Percentiles rank a stretch among this genome's conserved stretches.
phyloP scores from a whole-genome alignment of 2,113 vertebrate genomes.

The Prunella fulvescens region DNA sequence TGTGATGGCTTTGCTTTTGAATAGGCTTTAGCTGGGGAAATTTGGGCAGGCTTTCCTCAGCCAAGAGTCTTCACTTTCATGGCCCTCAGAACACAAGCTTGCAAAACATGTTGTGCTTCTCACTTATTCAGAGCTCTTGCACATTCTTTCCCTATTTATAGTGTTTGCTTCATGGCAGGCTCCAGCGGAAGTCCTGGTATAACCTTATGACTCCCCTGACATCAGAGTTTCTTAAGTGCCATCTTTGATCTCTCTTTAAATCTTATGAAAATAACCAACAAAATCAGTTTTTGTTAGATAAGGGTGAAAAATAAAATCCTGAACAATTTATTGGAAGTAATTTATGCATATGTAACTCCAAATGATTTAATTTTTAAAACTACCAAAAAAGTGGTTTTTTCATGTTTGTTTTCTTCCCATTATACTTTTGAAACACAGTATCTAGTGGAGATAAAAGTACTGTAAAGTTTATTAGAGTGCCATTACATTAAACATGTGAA shows the following conservation, averaged over 20 bases:
- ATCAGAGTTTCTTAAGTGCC: neutral
- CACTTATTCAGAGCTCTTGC: neutral
- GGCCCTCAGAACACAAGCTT: neutral
- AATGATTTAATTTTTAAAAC: neutral
- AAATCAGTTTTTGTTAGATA: neutral
- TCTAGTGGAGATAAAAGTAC: conserved; percentile 4
- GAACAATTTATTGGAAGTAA: neutral
- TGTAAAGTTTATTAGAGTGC: conserved; percentile 26
- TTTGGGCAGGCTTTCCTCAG: neutral
- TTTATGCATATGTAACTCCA: neutral
- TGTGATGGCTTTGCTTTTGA: neutral
- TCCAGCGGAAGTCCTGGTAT: neutral
- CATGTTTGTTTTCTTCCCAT: neutral
- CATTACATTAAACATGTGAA: conserved; percentile 28
- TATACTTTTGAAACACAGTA: neutral
- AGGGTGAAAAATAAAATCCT: neutral
- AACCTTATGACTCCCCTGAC: neutral
- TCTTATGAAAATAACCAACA: neutral
- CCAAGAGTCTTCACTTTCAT: neutral
- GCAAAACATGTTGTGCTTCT: conserved; percentile 2
- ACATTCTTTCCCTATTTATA: conserved; percentile 48
- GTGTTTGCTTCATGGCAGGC: neutral
- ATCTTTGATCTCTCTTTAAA: neutral
- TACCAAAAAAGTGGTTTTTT: neutral
- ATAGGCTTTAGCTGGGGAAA: neutral